Percentiles rank a stretch among this genome's conserved stretches.
Evolutionary conservation across 2,113 vertebrate genomes (phyloP).

Genomic region (Gavia stellata): DNA sequence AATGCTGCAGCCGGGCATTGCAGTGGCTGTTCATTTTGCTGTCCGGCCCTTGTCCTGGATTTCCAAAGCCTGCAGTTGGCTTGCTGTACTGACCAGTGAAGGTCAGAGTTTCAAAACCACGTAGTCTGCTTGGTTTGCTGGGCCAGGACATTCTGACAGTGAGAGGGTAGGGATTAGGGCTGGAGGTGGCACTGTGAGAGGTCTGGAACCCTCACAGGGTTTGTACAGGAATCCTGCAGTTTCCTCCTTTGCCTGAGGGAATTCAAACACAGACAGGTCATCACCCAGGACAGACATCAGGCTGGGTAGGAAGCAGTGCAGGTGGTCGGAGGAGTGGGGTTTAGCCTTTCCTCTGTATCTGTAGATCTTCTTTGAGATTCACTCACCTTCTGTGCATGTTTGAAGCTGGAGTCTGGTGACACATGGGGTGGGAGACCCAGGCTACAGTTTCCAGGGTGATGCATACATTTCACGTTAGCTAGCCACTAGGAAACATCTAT

Average conservation of each 20-base stretch:
- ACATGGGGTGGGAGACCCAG: not conserved
- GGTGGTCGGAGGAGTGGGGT: not conserved
- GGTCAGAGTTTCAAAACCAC: not conserved
- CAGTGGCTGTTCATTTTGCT: not conserved
- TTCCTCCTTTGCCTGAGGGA: not conserved
- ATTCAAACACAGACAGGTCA: not conserved
- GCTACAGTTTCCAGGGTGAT: not conserved
- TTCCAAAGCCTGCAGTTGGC: not conserved
- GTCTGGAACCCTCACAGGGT: not conserved
- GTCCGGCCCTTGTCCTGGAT: not conserved
- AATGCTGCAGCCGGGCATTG: not conserved
- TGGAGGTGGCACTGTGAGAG: not conserved
- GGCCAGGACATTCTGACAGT: not conserved
- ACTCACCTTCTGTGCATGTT: not conserved
- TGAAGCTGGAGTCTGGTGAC: not conserved
- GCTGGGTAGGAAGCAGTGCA: not conserved
- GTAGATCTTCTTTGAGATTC: not conserved
- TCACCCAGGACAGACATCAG: too few relatives aligned
- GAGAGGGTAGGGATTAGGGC: not conserved
- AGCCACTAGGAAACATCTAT: not conserved
- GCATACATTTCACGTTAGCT: not conserved
- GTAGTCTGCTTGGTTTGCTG: too few relatives aligned
- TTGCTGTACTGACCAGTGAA: not conserved
- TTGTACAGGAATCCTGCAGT: not conserved
- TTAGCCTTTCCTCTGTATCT: not conserved